Evolutionary conservation across 1,140 invertebrate genomes (phyloP).

Genomic region (Formica exsecta): DNA sequence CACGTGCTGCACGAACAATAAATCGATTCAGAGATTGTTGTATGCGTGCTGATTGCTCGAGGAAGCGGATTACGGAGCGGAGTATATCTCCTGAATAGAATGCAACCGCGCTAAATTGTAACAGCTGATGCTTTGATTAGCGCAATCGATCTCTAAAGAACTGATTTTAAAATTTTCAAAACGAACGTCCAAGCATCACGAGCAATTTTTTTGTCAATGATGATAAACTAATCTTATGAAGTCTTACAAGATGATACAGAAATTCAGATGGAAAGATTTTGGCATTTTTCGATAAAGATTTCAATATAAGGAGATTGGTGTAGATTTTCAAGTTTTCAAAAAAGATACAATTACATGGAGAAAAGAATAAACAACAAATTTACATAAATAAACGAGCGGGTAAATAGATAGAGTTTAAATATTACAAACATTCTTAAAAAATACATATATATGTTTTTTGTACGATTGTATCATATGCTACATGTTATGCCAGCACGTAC

Average conservation of each 20-base stretch:
- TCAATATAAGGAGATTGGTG: neutral
- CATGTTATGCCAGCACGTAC: neutral
- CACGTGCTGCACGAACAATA: neutral
- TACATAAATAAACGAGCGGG: neutral
- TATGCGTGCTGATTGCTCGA: constrained; percentile 2
- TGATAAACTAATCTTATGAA: neutral
- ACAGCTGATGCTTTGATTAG: neutral
- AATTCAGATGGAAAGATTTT: neutral
- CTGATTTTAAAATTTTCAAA: neutral
- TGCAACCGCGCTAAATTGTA: neutral
- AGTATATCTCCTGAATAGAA: neutral
- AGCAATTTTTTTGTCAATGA: neutral
- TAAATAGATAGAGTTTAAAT: neutral
- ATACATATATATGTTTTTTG: neutral
- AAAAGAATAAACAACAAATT: neutral
- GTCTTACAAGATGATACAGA: neutral
- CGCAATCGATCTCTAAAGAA: neutral
- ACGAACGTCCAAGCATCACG: neutral
- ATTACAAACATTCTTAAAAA: neutral
- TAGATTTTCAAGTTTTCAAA: neutral
- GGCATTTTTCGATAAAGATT: neutral
- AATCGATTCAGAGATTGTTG: neutral
- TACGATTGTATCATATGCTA: neutral
- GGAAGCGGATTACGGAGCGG: constrained; percentile 4
- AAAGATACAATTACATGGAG: neutral